Conservation (phyloP, 2,797 vertebrate species). For the Rhynchotus rufescens region DNA sequence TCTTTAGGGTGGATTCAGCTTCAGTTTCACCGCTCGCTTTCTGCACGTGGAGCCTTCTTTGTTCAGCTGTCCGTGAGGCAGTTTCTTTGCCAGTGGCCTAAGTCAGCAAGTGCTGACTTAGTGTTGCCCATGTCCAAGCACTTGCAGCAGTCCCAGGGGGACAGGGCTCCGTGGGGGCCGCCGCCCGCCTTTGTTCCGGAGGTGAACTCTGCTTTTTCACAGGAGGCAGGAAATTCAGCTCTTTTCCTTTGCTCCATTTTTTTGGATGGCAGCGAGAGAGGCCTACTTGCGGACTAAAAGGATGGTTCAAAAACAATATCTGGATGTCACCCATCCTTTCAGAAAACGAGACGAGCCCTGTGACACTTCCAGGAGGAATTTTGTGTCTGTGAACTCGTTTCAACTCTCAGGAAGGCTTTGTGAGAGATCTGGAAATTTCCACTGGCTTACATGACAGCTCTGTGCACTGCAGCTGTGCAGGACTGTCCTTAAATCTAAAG, state of each 20-base stretch:
- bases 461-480: neutral
- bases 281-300: neutral
- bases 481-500: neutral
- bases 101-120: neutral
- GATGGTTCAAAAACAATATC: conserved; percentile 38
- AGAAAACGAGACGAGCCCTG: neutral
- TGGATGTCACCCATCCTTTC: conserved; percentile 18
- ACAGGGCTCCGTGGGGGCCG: neutral
- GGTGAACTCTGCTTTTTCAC: conserved; percentile 35
- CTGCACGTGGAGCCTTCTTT: neutral
- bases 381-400: neutral
- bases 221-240: conserved; percentile 45
- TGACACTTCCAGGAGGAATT: neutral
- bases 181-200: conserved; percentile 55
- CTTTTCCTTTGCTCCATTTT: conserved; percentile 46
- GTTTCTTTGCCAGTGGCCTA: neutral
- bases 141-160: neutral
- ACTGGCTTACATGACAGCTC: neutral
- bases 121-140: neutral
- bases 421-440: neutral
- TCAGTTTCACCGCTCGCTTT: neutral
- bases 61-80: neutral
- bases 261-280: conserved; percentile 30
- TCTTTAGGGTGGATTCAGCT: neutral
- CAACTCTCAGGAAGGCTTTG: neutral